Evolutionary conservation across 1,140 invertebrate species (phyloP), one percentile per base, ranked within the genome.

Genomic region (Octopus sinensis): DNA sequence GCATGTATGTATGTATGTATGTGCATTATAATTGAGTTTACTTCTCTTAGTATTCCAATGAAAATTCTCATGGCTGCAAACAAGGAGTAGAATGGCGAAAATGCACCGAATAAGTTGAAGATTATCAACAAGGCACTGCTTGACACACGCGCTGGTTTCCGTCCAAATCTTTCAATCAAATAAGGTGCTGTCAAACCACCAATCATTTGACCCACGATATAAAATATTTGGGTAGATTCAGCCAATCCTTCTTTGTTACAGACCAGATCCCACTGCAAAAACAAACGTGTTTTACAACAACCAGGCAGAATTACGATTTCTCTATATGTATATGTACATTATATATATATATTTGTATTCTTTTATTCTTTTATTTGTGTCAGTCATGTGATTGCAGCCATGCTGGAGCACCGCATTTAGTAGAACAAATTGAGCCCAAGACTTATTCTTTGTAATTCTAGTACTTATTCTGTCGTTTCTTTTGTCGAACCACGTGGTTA

Each of bases 191-290:
- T 51, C 4, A 86, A 53, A 17, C 82, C 83, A 51, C 87, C 86
- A 53, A 85, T 54, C n/a, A 80, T 82, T 73, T 86, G 83, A 12
- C 87, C 87, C 6, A 83, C 43, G 53, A 85, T 84, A 0, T 87
- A 23, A 6, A 87, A 43, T 7, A 84, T 85, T 79, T 88, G 86
- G 4, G 84, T 80, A 10, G 87, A 68, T 77, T 88, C 85, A 4
- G 62, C 79, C 54, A 88, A 53, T 5, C 81, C 83, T 6, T 80
- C 80, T 54, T 81, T 81, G 52, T 85, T 84, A 80, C 88, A 89
- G 0, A 89, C 87, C 75, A 89, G 79, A 78, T 87, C 84, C 87
- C 87, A 88, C 87, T 89, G 84, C 82, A 83, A 12, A 79, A 76
- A 79, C 10, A 76, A 51, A 77, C 23, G 30, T 43, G 30, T 43